Evolutionary conservation across 2,797 vertebrate species (phyloP).

Genomic region (Xerus rutilus): DNA sequence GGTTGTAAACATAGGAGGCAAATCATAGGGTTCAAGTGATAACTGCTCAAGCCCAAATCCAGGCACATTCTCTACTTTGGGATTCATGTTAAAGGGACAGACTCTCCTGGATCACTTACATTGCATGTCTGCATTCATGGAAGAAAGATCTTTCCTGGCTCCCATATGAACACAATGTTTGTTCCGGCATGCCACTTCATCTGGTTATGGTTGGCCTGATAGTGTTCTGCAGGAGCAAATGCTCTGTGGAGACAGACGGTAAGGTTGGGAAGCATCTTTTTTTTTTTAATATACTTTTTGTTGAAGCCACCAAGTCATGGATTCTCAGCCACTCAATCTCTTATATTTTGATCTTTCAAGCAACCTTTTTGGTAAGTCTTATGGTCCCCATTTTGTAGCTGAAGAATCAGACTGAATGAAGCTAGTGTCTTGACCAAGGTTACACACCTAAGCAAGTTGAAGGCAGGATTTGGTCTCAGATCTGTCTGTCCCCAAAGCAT

Average conservation of each 20-base stretch:
- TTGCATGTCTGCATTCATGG: background rate
- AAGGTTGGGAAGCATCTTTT: background rate
- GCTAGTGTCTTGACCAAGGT: background rate
- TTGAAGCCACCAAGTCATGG: background rate
- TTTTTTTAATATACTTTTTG: background rate
- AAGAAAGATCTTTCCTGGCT: conserved; percentile 12
- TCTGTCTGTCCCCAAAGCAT: background rate
- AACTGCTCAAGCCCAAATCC: background rate
- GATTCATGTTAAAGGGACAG: conserved; percentile 41
- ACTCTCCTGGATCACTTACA: background rate
- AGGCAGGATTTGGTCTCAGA: conserved; percentile 32
- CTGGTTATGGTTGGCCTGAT: background rate
- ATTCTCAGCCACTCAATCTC: conserved; percentile 14
- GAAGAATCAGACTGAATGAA: conserved; percentile 42
- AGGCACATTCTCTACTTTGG: background rate
- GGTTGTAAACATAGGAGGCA: conserved; percentile 17
- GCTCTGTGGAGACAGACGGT: conserved; percentile 1
- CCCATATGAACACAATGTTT: background rate
- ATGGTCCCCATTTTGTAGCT: conserved; percentile 28
- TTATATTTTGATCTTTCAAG: conserved; percentile 47
- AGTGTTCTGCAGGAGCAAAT: background rate
- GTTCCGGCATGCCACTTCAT: background rate
- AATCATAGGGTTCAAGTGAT: background rate
- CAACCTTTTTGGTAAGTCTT: background rate
- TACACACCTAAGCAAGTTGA: background rate